Conservation (phyloP, 2,113 vertebrate species). For the Lanius ludovicianus region DNA sequence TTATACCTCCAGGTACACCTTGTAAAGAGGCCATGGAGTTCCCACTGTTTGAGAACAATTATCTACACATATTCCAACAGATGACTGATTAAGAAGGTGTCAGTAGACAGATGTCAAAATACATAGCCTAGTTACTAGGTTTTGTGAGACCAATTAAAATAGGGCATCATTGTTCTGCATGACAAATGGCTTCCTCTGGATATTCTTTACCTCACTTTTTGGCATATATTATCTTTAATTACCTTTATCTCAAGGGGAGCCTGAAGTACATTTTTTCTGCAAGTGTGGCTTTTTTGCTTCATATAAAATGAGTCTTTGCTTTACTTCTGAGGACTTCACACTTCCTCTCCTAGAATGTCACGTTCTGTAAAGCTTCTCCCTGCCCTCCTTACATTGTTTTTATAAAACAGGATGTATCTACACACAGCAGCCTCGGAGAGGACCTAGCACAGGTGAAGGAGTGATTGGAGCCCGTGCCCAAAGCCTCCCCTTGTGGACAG, state of each 20-base stretch:
- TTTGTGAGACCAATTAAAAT: slow-evolving; percentile 40
- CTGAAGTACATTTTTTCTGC: background rate
- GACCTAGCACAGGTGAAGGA: background rate
- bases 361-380: background rate
- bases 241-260: slow-evolving; percentile 13
- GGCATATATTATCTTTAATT: background rate
- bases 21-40: background rate
- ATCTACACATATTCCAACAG: background rate
- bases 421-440: background rate
- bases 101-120: background rate
- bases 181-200: slow-evolving; percentile 41
- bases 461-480: background rate
- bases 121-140: background rate
- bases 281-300: background rate
- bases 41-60: background rate
- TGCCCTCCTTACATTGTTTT: background rate
- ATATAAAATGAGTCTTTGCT: background rate
- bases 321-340: background rate
- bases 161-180: background rate
- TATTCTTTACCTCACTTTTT: background rate
- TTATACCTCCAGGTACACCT: background rate
- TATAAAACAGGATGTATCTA: background rate
- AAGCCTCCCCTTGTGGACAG: background rate
- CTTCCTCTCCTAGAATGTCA: background rate
- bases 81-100: background rate